These are phyloP conservation scores for Drosophila cognata DNA, from an alignment of 2,888 invertebrate species.

Conservation along the genomic window DNA sequence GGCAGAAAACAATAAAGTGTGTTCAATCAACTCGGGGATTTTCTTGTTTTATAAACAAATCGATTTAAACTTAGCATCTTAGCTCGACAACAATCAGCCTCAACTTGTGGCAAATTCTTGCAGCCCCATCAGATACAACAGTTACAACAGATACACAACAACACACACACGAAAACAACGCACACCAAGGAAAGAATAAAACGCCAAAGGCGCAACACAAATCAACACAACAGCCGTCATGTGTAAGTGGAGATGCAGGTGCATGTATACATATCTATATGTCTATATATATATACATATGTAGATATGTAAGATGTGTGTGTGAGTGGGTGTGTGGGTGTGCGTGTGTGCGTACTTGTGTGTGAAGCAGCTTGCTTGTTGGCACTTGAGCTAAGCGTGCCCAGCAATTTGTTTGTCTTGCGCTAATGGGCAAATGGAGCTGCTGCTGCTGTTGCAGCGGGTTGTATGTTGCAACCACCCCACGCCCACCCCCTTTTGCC, in stretches of 20 bases:
- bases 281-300: neutral
- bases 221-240: slow-evolving; percentile 42
- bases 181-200: slow-evolving; percentile 17
- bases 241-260: slow-evolving; percentile 46
- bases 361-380: slow-evolving; percentile 55
- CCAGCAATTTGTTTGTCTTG: slow-evolving; percentile 65
- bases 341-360: neutral
- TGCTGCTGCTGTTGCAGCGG: slow-evolving; percentile 31
- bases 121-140: slow-evolving; percentile 39
- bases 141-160: slow-evolving; percentile 1
- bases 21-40: slow-evolving; percentile 75
- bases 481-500: neutral
- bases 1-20: slow-evolving; percentile 51
- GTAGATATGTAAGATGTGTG: neutral
- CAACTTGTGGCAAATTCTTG: slow-evolving; percentile 9
- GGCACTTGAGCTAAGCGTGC: slow-evolving; percentile 71
- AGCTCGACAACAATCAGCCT: slow-evolving; percentile 6
- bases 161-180: neutral
- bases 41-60: slow-evolving; percentile 41
- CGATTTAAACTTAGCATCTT: slow-evolving; percentile 16
- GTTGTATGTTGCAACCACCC: slow-evolving; percentile 31
- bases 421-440: slow-evolving; percentile 61
- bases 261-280: neutral
- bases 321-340: neutral
- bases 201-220: slow-evolving; percentile 19